These are phyloP conservation scores for Grallaria varia DNA, from an alignment of 2,113 vertebrate species.

Conservation along the genomic window DNA sequence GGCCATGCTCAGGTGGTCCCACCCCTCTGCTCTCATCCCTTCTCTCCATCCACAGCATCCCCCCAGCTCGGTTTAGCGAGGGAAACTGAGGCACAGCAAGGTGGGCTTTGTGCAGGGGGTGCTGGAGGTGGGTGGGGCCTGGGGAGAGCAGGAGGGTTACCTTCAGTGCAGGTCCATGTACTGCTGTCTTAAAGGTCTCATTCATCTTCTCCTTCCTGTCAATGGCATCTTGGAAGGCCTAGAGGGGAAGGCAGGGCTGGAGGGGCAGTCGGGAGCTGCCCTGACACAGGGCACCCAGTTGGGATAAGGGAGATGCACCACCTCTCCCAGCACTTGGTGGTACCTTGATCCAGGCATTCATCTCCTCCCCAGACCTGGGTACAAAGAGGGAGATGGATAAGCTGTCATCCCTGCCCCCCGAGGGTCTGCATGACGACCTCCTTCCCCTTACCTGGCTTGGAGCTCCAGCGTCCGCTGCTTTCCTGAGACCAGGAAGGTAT, in stretches of 20 bases:
- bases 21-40: not conserved
- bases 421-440: not conserved
- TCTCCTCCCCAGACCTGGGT: conserved; percentile 73
- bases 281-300: not conserved
- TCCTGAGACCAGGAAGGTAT: conserved; percentile 77
- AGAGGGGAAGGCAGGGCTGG: not conserved
- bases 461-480: conserved; percentile 74
- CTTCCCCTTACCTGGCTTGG: conserved; percentile 67
- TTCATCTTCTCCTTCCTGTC: conserved; percentile 70
- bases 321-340: not conserved
- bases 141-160: conserved; percentile 1
- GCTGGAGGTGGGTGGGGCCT: not conserved
- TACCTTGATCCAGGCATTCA: conserved; percentile 78
- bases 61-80: not conserved
- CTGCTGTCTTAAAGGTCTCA: conserved; percentile 72
- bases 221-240: conserved; percentile 75
- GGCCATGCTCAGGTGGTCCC: not conserved
- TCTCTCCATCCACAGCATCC: not conserved
- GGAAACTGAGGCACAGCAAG: not conserved
- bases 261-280: not conserved
- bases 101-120: not conserved
- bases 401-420: accelerated
- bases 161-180: conserved; percentile 22
- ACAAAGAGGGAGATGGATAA: not conserved
- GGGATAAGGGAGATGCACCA: not conserved